These are phyloP conservation scores for Coptodon bakossiorum DNA, from an alignment of 2,113 vertebrate species.

Conservation along the genomic window DNA sequence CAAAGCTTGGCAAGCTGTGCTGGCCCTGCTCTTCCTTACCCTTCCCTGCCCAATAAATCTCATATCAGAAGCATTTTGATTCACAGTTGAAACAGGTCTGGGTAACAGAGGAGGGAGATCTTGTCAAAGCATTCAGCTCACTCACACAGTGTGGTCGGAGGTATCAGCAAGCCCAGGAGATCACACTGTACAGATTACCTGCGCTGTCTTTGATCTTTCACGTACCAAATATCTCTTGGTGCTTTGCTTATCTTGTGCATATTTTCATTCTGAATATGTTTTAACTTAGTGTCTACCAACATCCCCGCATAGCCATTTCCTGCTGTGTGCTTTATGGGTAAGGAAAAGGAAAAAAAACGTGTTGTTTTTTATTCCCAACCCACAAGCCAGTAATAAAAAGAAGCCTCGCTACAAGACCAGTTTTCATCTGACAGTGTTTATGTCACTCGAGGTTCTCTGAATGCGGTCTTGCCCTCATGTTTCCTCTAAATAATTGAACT, in stretches of 20 bases:
- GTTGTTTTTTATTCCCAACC: conserved; percentile 11
- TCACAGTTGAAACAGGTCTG: conserved; percentile 51
- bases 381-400: background rate
- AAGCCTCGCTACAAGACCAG: background rate
- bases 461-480: background rate
- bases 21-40: conserved; percentile 18
- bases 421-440: background rate
- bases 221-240: conserved; percentile 32
- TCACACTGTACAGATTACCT: conserved; percentile 50
- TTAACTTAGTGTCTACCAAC: background rate
- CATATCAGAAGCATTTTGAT: conserved; percentile 62
- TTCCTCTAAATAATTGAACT: conserved; percentile 23
- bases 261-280: conserved; percentile 37
- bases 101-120: conserved; percentile 48
- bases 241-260: conserved; percentile 32
- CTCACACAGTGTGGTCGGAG: conserved; percentile 34
- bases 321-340: conserved; percentile 7
- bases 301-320: background rate
- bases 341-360: background rate
- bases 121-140: conserved; percentile 56
- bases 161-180: conserved; percentile 42
- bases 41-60: conserved; percentile 41
- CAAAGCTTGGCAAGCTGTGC: conserved; percentile 42
- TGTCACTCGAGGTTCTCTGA: background rate
- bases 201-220: conserved; percentile 41